Evolutionary conservation across 2,113 vertebrate species (phyloP).

Genomic region (Neolamprologus falcicula): DNA sequence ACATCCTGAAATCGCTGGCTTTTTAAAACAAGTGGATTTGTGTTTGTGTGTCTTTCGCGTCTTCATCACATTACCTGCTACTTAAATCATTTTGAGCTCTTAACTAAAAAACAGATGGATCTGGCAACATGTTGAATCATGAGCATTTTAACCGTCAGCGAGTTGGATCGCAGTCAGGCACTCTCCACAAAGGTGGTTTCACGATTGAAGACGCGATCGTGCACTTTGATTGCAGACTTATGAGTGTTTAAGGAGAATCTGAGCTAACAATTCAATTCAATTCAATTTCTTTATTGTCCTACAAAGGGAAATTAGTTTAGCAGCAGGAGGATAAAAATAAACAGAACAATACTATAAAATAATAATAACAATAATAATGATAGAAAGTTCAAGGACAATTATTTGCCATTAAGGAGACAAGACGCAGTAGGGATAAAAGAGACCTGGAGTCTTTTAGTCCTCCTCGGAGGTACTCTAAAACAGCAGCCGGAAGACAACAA

Average conservation of each 20-base stretch:
- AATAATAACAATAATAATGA: no score
- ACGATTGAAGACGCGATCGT: neutral
- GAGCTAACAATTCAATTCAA: neutral
- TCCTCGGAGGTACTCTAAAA: accelerated
- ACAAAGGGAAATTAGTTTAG: accelerated
- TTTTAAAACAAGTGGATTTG: neutral
- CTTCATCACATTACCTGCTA: neutral
- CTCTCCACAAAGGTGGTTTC: neutral
- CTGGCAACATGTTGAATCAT: neutral
- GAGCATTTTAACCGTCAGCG: neutral
- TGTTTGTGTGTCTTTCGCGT: neutral
- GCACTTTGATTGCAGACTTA: neutral
- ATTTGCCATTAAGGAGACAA: no score
- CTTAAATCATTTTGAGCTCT: neutral
- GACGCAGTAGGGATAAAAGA: accelerated
- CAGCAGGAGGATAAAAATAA: no score
- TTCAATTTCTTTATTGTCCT: no score
- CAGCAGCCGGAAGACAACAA: no score
- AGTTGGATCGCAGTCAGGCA: neutral
- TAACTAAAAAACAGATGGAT: neutral
- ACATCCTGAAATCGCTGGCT: neutral
- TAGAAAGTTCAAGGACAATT: no score
- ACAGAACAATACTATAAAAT: no score
- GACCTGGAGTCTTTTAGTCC: no score
- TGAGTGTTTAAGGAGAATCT: neutral